Conservation (phyloP, 2,113 vertebrate species). For the Mus musculus region GRCm39 chrX:105876501-105877000, state of each 20-base stretch:
- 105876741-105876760: neutral
- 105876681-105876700: neutral
- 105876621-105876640: conserved; percentile 2
- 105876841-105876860: neutral
- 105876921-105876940: neutral
- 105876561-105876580: neutral
- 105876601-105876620: neutral
- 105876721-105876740: neutral
- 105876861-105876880: neutral
- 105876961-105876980: neutral
- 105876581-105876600: neutral
- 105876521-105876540: neutral
- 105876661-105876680: neutral
- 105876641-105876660: neutral
- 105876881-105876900: neutral
- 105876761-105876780: neutral
- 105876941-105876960: neutral
- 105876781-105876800: neutral
- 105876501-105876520: conserved; percentile 52
- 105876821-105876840: neutral
- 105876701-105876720: neutral
- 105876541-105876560: conserved; percentile 5
- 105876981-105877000: neutral
- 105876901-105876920: conserved; percentile 12
- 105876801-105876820: neutral